Base-by-base conservation (phyloP, 2,113 vertebrate genomes). In the Zosterops pallidus region DNA sequence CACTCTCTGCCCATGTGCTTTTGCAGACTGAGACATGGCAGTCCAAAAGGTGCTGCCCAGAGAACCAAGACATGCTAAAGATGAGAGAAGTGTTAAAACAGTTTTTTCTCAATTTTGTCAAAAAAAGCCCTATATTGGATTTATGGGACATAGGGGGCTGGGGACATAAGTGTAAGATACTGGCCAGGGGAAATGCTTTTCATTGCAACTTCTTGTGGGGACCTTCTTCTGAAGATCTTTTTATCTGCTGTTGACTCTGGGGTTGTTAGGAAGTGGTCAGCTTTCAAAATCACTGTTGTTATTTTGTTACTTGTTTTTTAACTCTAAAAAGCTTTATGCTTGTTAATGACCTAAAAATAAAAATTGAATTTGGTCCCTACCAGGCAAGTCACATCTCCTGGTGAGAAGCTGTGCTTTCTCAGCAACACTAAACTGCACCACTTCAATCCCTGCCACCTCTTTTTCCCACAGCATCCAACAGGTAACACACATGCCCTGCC, bases 401-500 rank as follows among this genome's bases (percentile, higher is more conserved):
- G 47, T 50, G 25, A 80, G 52, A 79, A 56, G 2, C 14, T 69
- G 4, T 0, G 0, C 14, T 9, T 95, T 78, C 53, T 60, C 53
- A 68, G 62, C 29, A 60, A 5, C 29, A 90, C 44, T 62, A 42
- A 11, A 21, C 8, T 75, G 28, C 35, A 28, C 9, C 37, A 31
- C n/a, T 37, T 21, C 77, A 81, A 42, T 63, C 6, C 11, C 31
- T 77, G 57, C 8, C 29, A 31, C 23, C 15, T 57, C 37, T 50
- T 72, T 53, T 49, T 16, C 28, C 33, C 37, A 47, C 39, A 53
- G 70, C 46, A 65, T 9, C 6, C 29, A 74, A 35, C 8, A 80
- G 14, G 6, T 15, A 56, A 6, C 5, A 57, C 28, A 10, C 1
- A 2, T 37, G 29, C 12, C 47, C 15, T 60, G 2, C n/a, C 12